Conservation (phyloP, 2,797 vertebrate species). For the Anguilla marmorata region DNA sequence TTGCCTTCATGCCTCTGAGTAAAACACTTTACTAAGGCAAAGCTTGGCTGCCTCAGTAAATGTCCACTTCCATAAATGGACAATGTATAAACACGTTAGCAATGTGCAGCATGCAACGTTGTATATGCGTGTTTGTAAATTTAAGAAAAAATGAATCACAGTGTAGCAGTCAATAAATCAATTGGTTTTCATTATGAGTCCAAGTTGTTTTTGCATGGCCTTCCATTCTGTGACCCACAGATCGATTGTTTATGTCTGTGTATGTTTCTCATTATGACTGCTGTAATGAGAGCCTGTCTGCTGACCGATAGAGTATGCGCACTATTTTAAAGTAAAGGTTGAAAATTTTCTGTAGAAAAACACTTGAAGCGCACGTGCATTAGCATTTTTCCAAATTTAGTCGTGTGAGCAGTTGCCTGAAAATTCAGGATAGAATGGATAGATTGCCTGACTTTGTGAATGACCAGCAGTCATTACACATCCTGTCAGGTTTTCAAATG, state of each 20-base stretch:
- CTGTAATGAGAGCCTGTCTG: not conserved
- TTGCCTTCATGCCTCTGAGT: not conserved
- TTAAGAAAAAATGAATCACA: not conserved
- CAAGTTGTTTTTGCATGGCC: not conserved
- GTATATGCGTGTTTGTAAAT: not conserved
- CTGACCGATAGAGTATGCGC: not conserved
- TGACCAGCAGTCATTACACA: not conserved
- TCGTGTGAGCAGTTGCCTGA: not conserved
- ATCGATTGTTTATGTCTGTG: slow-evolving; percentile 8
- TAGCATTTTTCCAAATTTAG: slow-evolving; percentile 14
- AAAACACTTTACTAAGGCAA: not conserved
- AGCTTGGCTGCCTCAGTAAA: not conserved
- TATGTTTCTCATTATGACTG: slow-evolving; percentile 7
- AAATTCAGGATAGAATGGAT: not conserved
- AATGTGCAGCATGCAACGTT: not conserved
- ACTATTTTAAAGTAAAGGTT: not conserved
- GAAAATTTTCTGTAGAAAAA: not conserved
- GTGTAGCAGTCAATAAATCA: slow-evolving; percentile 10
- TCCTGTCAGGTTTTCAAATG: not conserved
- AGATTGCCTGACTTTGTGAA: not conserved
- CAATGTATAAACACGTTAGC: not conserved
- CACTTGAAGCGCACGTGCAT: not conserved
- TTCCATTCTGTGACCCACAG: not conserved
- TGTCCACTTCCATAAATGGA: not conserved
- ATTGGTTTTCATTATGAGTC: not conserved